Conservation (phyloP, 2,113 vertebrate species). For the Ranitomeya variabilis region DNA sequence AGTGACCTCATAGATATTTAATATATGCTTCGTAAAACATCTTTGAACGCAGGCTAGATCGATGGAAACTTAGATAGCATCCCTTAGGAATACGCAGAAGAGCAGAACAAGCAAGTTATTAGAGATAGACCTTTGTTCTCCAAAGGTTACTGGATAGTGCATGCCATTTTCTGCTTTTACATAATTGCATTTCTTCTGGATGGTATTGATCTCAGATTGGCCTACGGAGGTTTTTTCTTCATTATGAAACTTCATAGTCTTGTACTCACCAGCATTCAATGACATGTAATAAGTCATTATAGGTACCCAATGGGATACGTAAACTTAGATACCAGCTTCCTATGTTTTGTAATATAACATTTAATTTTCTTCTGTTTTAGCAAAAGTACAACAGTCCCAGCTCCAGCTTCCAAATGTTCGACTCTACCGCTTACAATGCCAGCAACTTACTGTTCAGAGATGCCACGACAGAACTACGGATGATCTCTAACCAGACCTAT, state of each 20-base stretch:
- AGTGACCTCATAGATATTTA: not conserved
- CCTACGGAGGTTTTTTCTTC: not conserved
- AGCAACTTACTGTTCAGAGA: conserved; percentile 86
- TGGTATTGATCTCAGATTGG: not conserved
- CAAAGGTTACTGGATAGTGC: conserved; percentile 4
- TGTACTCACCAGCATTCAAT: not conserved
- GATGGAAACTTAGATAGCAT: not conserved
- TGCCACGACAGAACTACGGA: conserved; percentile 71
- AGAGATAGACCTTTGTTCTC: not conserved
- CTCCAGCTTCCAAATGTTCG: conserved; percentile 84
- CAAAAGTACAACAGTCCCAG: conserved; percentile 68
- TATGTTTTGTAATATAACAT: not conserved
- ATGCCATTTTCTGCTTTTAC: not conserved
- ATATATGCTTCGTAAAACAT: not conserved
- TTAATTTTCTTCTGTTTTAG: conserved; percentile 59
- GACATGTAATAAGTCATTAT: not conserved
- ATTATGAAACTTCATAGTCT: not conserved
- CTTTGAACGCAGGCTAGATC: not conserved
- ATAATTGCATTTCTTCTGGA: not conserved
- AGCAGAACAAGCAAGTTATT: not conserved
- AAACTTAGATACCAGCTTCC: not conserved
- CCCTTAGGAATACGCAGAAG: not conserved
- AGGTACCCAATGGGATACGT: not conserved
- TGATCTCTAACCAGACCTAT: conserved; percentile 73
- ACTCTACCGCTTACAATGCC: conserved; percentile 70